Evolutionary conservation across 1,140 invertebrate species (phyloP).

Genomic region (Drosophila pandora): DNA sequence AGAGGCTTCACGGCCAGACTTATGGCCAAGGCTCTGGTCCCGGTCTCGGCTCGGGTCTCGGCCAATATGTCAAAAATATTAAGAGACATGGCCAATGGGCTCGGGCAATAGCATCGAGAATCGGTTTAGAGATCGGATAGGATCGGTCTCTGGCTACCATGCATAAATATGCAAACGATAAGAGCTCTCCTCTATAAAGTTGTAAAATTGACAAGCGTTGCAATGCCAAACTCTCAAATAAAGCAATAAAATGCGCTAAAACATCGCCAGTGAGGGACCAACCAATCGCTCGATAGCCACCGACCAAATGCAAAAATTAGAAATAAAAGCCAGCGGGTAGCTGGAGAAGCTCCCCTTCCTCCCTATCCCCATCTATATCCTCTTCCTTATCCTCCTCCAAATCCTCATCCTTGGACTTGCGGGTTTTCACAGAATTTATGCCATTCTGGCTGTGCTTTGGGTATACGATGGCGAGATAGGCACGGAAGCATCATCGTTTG

Average conservation of each 20-base stretch:
- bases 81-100: conserved; percentile 76
- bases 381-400: neutral
- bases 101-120: conserved; percentile 36
- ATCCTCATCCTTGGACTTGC: neutral
- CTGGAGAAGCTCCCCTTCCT: conserved; percentile 3
- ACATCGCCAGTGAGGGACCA: conserved; percentile 58
- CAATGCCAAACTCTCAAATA: conserved; percentile 72
- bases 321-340: conserved; percentile 73
- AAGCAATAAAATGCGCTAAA: conserved; percentile 79
- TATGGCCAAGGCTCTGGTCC: conserved; percentile 47
- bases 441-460: conserved; percentile 38
- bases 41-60: conserved; percentile 32
- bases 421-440: conserved; percentile 63
- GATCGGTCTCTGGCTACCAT: conserved; percentile 29
- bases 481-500: conserved; percentile 70
- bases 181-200: conserved; percentile 79
- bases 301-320: conserved; percentile 42
- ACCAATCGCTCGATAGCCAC: conserved; percentile 1
- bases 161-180: conserved; percentile 81
- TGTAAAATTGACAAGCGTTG: conserved; percentile 81
- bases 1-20: conserved; percentile 19
- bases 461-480: conserved; percentile 45
- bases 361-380: neutral
- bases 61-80: conserved; percentile 84
- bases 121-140: conserved; percentile 13